phyloP scores from a whole-genome alignment of 1,140 invertebrate genomes.

The Amphibalanus amphitrite region DNA sequence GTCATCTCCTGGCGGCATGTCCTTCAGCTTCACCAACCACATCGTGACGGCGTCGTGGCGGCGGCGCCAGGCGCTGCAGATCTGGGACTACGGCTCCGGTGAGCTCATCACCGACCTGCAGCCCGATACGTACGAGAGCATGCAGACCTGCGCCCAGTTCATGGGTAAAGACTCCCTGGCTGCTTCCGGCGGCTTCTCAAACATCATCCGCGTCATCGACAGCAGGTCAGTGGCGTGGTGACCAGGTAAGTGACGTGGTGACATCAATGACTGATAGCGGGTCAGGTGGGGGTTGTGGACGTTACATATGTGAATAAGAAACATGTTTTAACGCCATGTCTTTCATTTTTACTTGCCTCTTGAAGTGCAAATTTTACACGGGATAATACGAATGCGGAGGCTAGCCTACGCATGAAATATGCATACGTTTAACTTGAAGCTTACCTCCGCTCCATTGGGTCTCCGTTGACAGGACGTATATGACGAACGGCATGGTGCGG shows the following conservation, averaged over 20 bases:
- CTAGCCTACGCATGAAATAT: too few species aligned
- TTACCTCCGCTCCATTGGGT: neutral
- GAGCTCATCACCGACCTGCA: conserved; percentile 35
- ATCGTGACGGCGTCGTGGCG: conserved; percentile 49
- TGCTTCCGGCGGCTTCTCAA: neutral
- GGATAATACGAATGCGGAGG: too few species aligned
- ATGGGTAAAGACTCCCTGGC: neutral
- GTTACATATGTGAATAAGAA: too few species aligned
- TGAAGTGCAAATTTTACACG: too few species aligned
- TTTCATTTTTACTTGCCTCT: too few species aligned
- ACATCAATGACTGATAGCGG: too few species aligned
- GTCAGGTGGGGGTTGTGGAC: too few species aligned
- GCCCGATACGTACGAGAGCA: conserved; percentile 33
- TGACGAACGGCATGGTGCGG: neutral
- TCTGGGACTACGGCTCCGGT: conserved; percentile 39
- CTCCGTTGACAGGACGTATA: neutral
- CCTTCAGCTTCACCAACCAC: conserved; percentile 24
- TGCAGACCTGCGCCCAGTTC: conserved; percentile 6
- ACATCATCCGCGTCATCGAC: neutral
- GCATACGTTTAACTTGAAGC: too few species aligned
- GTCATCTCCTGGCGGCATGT: too few species aligned
- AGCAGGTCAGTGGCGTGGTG: neutral
- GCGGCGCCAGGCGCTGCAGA: conserved; percentile 38
- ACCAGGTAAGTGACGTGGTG: too few species aligned
- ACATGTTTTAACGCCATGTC: too few species aligned